Conservation (phyloP, 2,888 invertebrate genomes). For the Melanostoma scalare region DNA sequence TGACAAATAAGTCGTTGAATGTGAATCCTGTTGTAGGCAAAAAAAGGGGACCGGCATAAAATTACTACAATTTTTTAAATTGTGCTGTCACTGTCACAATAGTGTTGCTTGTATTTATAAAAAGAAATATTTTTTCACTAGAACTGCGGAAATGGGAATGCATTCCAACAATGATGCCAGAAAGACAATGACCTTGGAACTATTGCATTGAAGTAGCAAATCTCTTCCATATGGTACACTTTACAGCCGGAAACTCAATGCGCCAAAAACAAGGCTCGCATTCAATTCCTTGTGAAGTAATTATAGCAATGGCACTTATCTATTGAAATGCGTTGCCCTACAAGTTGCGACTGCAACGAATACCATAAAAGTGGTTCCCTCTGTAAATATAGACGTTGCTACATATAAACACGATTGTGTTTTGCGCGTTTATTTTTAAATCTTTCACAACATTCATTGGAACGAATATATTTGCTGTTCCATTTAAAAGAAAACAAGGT, state of each 20-base stretch:
- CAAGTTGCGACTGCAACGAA: constrained; percentile 30
- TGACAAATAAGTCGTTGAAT: too few species aligned
- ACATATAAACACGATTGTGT: constrained; percentile 32
- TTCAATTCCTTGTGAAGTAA: constrained; percentile 27
- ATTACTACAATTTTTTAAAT: too few species aligned
- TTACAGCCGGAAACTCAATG: constrained; percentile 11
- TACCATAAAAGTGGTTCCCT: constrained; percentile 50
- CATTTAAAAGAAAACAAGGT: constrained; percentile 18
- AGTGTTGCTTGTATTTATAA: too few species aligned
- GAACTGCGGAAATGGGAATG: background rate
- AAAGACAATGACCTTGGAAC: constrained; percentile 36
- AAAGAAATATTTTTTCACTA: too few species aligned
- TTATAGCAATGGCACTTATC: constrained; percentile 10
- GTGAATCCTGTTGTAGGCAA: too few species aligned
- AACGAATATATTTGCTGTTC: constrained; percentile 14
- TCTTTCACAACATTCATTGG: constrained; percentile 2
- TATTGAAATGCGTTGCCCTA: background rate
- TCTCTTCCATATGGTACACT: constrained; percentile 35
- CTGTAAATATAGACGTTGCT: background rate
- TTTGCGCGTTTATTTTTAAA: constrained; percentile 49
- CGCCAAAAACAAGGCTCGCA: constrained; percentile 14
- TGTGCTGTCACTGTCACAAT: too few species aligned
- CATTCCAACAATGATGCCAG: background rate
- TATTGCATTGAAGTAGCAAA: background rate
- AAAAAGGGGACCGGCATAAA: too few species aligned